Percentiles rank a stretch among this genome's conserved stretches.
Evolutionary conservation across 1,140 invertebrate species (phyloP).

Genomic region (Eciton burchellii): DNA sequence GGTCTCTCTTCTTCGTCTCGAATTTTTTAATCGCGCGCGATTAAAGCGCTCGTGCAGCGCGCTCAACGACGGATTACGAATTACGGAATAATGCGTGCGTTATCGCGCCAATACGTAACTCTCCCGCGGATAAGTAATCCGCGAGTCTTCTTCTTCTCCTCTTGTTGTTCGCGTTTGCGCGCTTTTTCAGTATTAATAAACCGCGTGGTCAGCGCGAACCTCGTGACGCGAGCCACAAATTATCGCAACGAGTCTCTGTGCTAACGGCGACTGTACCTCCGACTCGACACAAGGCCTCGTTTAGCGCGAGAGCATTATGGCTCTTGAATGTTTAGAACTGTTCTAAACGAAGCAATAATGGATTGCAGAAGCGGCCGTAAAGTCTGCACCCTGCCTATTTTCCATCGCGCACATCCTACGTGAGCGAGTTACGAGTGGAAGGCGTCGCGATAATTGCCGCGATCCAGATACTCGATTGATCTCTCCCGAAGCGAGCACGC

Average conservation of each 20-base stretch:
- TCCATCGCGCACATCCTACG: slow-evolving; percentile 27
- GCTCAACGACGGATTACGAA: too few species aligned
- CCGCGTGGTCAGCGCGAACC: slow-evolving; percentile 59
- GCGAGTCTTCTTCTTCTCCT: too few species aligned
- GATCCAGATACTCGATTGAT: background rate
- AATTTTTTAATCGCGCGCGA: slow-evolving; percentile 10
- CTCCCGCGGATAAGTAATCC: too few species aligned
- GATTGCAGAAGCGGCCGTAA: slow-evolving; percentile 84
- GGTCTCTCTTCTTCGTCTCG: slow-evolving; percentile 31
- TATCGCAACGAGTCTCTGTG: slow-evolving; percentile 76
- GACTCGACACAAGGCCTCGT: slow-evolving; percentile 81
- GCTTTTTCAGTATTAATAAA: slow-evolving; percentile 51
- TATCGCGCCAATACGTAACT: background rate
- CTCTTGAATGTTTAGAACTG: slow-evolving; percentile 84
- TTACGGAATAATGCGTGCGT: background rate
- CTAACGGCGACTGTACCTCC: slow-evolving; percentile 77
- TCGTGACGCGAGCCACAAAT: slow-evolving; percentile 80
- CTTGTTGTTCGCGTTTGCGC: too few species aligned
- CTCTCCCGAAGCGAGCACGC: background rate
- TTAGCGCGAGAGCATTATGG: slow-evolving; percentile 80
- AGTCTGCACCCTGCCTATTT: slow-evolving; percentile 59
- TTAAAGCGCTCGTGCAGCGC: too few species aligned
- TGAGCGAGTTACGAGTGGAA: background rate
- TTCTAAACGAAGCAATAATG: slow-evolving; percentile 85
- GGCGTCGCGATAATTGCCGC: background rate